Evolutionary conservation across 2,888 invertebrate species (phyloP).

Genomic region (Lymantria dispar): DNA sequence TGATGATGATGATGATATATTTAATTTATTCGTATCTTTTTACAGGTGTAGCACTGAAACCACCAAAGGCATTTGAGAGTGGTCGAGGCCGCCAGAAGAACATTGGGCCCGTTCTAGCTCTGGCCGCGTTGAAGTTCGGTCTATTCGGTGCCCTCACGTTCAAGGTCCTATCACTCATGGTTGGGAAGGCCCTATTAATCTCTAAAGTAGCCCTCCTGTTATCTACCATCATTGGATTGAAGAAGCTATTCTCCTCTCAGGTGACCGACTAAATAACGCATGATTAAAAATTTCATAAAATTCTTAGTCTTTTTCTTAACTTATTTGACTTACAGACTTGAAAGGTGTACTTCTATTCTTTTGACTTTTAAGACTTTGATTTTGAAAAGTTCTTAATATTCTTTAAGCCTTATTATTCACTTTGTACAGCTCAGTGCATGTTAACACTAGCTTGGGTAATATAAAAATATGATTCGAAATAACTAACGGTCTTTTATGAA

Average conservation of each 20-base stretch:
- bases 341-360: no score
- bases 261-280: conserved; percentile 56
- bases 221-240: conserved; percentile 90
- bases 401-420: no score
- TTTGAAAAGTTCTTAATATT: no score
- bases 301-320: no score
- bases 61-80: conserved; percentile 81
- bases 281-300: conserved; percentile 24
- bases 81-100: conserved; percentile 89
- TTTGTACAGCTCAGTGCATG: no score
- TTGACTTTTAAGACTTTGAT: no score
- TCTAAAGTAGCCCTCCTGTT: conserved; percentile 92
- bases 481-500: no score
- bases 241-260: conserved; percentile 90
- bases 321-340: background rate
- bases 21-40: conserved; percentile 15
- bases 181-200: conserved; percentile 92
- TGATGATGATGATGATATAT: no score
- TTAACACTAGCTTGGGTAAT: no score
- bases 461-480: no score
- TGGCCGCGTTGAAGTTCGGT: conserved; percentile 91
- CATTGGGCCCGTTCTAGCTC: conserved; percentile 87
- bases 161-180: conserved; percentile 90
- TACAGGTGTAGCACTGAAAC: conserved; percentile 86
- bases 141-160: conserved; percentile 90